Evolutionary conservation across 2,113 vertebrate species (phyloP).

Genomic region (Tetrax tetrax): DNA sequence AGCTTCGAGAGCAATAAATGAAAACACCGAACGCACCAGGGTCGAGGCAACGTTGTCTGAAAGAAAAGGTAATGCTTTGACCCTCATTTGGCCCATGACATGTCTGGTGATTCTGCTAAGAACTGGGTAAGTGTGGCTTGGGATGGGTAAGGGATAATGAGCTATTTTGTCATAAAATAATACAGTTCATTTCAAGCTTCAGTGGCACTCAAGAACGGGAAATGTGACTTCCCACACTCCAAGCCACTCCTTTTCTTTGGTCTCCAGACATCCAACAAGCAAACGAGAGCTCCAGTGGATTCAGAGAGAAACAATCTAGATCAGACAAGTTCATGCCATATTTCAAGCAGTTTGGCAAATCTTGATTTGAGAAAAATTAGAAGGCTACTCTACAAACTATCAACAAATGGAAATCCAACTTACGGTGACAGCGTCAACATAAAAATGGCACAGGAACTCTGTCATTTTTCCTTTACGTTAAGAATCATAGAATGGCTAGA

Average conservation of each 20-base stretch:
- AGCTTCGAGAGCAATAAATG: constrained; percentile 71
- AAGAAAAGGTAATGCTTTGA: constrained; percentile 46
- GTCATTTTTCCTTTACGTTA: neutral
- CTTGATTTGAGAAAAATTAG: neutral
- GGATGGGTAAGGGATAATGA: constrained; percentile 21
- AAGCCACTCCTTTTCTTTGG: neutral
- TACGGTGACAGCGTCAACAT: rapidly evolving
- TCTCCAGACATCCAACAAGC: neutral
- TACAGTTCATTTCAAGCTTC: neutral
- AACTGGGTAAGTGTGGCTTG: neutral
- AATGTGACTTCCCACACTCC: neutral
- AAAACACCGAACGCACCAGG: constrained; percentile 61
- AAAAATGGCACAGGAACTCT: neutral
- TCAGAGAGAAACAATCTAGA: neutral
- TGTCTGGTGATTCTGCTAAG: constrained; percentile 32
- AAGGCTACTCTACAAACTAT: neutral
- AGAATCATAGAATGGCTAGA: too few species aligned
- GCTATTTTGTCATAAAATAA: neutral
- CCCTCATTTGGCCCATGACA: constrained; percentile 43
- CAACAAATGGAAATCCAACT: neutral
- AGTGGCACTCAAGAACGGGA: neutral
- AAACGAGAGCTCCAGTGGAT: neutral
- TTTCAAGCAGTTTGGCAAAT: neutral
- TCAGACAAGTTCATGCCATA: neutral
- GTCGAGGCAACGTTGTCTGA: neutral